Evolutionary conservation across 2,113 vertebrate genomes (phyloP).

Genomic region (Amazona guildingii): DNA sequence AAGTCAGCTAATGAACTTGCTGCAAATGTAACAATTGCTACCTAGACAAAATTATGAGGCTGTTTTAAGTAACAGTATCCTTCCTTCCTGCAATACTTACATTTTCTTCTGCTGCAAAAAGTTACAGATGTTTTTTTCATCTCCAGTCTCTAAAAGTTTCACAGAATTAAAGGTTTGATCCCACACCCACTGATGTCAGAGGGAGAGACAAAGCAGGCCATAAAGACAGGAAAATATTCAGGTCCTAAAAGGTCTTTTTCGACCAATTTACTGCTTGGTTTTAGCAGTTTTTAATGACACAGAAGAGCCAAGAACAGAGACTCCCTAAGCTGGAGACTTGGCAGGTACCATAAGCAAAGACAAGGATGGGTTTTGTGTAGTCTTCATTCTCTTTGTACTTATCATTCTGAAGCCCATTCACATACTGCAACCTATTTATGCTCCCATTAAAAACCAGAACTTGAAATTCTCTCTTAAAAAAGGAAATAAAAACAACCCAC

Average conservation of each 20-base stretch:
- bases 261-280: neutral
- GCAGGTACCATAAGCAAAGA: neutral
- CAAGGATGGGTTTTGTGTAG: neutral
- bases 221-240: neutral
- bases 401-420: neutral
- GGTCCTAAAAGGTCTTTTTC: neutral
- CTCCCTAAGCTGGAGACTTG: neutral
- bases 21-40: neutral
- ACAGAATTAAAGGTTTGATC: neutral
- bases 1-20: constrained; percentile 1
- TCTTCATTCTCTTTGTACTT: neutral
- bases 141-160: neutral
- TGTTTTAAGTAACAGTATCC: neutral
- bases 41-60: neutral
- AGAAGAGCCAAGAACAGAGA: neutral
- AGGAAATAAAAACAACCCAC: fast-evolving
- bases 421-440: neutral
- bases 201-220: neutral
- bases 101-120: neutral
- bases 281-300: neutral
- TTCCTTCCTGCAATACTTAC: neutral
- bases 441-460: neutral
- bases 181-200: neutral
- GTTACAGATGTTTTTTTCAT: neutral
- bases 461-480: neutral